Base-by-base conservation (phyloP, 2,113 vertebrate species). In the Stigmatopora nigra region DNA sequence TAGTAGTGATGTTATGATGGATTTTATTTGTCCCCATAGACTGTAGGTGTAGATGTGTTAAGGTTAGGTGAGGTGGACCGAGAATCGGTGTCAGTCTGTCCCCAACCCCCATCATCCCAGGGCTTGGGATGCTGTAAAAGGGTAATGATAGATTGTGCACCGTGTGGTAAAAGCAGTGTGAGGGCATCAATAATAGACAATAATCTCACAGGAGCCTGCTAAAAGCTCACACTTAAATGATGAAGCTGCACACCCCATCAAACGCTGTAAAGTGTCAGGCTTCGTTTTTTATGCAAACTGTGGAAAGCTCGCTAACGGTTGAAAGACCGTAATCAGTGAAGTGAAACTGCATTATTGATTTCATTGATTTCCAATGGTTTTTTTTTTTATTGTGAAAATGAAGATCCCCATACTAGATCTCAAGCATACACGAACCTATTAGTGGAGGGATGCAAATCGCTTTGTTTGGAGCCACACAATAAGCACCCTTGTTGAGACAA, bases 391-490 rank as follows among this genome's bases (percentile, higher is more conserved):
- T 41, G 19, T 59, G 31, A 15, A 72, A 77, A 75, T 75, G 70
- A 80, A 75, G 65, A 53, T 55, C 44, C 36, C 44, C 51, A 0
- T 70, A 72, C 64, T 56, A 51, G 6, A 10, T 64, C 48, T 52
- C 61, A n/a, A 7, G 20, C 58, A 46, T 22, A 61, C 68, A 62
- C 46, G 72, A 75, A 44, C 61, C 59, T 63, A 65, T 63, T 72
- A 61, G 77, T 69, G 77, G 51, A 55, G 48, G 20, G 17, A 70
- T 60, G 45, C 59, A 65, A 58, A 69, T 14, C 36, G 15, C 71
- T 77, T 78, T 84, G 71, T 83, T 83, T 79, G 82, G 57, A 46
- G 41, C 75, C 48, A 77, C 35, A 88, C 81, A 85, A 81, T 72
- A 45, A 62, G 71, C 53, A 7, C 2, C 17, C 68, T 78, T 68